A percentile compares a stretch with the other conserved stretches of the same genome.
phyloP scores from a whole-genome alignment of 2,888 invertebrate species.

The Luperina testacea region DNA sequence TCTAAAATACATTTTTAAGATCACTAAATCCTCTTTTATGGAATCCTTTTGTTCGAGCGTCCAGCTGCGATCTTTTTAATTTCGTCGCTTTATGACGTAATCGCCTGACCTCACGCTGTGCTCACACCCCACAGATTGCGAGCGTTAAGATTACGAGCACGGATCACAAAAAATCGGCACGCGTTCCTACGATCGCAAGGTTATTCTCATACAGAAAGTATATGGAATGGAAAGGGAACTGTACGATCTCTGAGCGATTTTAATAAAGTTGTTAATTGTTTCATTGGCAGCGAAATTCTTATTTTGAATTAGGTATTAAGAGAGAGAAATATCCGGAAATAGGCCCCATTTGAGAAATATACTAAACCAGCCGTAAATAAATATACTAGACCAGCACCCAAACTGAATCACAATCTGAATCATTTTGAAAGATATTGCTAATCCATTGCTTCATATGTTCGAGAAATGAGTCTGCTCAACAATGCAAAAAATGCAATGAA shows the following conservation, averaged over 20 bases:
- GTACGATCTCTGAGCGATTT: neutral
- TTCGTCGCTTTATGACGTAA: conserved; percentile 59
- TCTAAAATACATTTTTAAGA: conserved; percentile 36
- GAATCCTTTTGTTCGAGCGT: conserved; percentile 62
- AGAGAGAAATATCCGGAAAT: no score
- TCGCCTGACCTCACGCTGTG: conserved; percentile 58
- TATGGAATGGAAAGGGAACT: neutral
- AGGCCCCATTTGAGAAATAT: neutral
- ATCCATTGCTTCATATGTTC: no score
- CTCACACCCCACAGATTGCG: conserved; percentile 45
- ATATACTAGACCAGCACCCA: neutral
- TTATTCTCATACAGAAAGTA: conserved; percentile 9
- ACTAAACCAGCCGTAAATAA: no score
- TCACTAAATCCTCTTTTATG: conserved; percentile 40
- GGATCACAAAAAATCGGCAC: conserved; percentile 45
- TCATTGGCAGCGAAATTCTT: neutral
- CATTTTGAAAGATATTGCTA: no score
- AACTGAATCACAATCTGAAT: neutral
- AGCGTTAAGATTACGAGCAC: conserved; percentile 59
- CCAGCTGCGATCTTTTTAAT: conserved; percentile 68
- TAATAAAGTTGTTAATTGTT: conserved; percentile 6
- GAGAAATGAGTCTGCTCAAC: no score
- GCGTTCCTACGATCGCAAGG: conserved; percentile 14
- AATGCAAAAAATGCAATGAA: no score
- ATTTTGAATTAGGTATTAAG: neutral